Evolutionary conservation across 1,140 invertebrate genomes (phyloP).

Genomic region (Heliothis subflexa): DNA sequence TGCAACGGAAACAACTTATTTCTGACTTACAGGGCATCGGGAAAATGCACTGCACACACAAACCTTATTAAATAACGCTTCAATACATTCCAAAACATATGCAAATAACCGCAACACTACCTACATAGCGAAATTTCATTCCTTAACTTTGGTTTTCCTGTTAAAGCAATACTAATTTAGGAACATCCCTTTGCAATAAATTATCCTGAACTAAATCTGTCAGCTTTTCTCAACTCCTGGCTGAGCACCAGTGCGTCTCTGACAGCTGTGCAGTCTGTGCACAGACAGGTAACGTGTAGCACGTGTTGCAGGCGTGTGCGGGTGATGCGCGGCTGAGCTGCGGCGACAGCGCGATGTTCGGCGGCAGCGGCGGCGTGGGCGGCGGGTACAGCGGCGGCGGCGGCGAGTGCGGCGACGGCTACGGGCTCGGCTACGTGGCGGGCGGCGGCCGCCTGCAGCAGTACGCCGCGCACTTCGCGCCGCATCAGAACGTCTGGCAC

Average conservation of each 20-base stretch:
- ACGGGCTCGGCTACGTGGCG: constrained; percentile 72
- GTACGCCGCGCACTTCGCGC: constrained; percentile 75
- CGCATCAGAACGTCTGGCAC: constrained; percentile 81
- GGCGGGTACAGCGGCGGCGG: constrained; percentile 57
- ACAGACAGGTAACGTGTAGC: neutral
- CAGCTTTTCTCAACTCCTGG: too few relatives aligned
- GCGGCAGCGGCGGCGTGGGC: constrained; percentile 58
- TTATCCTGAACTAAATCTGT: too few relatives aligned
- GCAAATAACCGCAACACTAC: neutral
- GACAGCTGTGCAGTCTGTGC: neutral
- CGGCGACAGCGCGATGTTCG: constrained; percentile 61
- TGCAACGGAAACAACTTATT: too few relatives aligned
- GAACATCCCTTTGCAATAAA: too few relatives aligned
- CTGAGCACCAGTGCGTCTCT: too few relatives aligned
- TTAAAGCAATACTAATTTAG: neutral
- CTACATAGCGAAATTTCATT: neutral
- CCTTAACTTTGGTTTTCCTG: neutral
- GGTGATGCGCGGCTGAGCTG: constrained; percentile 39
- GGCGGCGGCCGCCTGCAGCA: constrained; percentile 74
- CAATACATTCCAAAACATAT: too few relatives aligned
- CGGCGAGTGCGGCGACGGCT: constrained; percentile 71
- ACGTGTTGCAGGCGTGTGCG: constrained; percentile 45
- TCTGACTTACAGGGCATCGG: too few relatives aligned
- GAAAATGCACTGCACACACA: too few relatives aligned
- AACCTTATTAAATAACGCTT: too few relatives aligned